Evolutionary conservation across 2,113 vertebrate genomes (phyloP).

Genomic region (Oriolus oriolus): DNA sequence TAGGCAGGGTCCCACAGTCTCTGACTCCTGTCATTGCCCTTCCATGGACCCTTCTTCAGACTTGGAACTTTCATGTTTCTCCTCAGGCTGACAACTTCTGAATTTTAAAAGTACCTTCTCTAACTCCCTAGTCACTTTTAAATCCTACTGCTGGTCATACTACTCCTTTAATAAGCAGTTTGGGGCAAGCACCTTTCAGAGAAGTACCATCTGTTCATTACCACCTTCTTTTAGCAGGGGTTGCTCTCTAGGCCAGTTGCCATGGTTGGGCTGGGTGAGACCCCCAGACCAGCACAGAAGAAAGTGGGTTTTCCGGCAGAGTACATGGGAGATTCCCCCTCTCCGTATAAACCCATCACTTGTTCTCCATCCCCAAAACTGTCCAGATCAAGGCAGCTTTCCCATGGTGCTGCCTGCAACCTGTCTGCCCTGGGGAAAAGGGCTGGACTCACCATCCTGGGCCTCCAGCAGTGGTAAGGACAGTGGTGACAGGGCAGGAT

Average conservation of each 20-base stretch:
- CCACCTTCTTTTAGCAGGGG: not conserved
- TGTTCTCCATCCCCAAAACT: not conserved
- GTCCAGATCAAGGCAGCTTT: not conserved
- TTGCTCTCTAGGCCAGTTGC: not conserved
- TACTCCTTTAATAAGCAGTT: not conserved
- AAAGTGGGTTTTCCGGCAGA: not conserved
- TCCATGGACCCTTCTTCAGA: not conserved
- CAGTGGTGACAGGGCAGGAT: not conserved
- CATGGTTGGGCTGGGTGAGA: not conserved
- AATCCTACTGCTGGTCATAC: not conserved
- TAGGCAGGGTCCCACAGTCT: not conserved
- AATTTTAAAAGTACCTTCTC: not conserved
- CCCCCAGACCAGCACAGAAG: not conserved
- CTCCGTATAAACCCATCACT: too few relatives aligned
- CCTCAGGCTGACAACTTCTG: not conserved
- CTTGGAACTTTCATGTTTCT: not conserved
- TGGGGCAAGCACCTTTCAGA: not conserved
- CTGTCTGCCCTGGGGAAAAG: not conserved
- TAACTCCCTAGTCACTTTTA: not conserved
- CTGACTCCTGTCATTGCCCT: not conserved
- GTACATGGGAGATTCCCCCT: fast-evolving
- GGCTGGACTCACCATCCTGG: not conserved
- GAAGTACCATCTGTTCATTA: not conserved
- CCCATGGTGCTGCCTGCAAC: not conserved
- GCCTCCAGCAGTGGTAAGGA: not conserved